Evolutionary conservation across 2,113 vertebrate genomes (phyloP), one percentile per base, ranked within the genome.

Genomic region (Macrotus californicus): DNA sequence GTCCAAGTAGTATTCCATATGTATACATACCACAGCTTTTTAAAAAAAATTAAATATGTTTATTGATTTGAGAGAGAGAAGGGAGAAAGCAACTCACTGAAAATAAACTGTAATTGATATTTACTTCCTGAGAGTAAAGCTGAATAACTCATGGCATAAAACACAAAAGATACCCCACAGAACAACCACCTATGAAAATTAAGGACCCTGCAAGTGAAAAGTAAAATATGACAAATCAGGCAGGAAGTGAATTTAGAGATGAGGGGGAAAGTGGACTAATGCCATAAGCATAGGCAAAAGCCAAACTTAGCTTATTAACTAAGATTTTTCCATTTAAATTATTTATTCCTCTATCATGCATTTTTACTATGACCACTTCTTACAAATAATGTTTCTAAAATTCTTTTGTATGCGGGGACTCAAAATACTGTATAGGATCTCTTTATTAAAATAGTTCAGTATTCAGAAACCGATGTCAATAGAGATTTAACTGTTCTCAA

Each of bases 311-410:
- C 29, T 73, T 85, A 89, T 84, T 89, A 52, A 85, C 92, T 88
- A 52, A 86, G 24, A 91, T 70, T 13, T 89, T 69, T 43, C 69
- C 64, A 6, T 16, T 66, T 85, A 94, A 87, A 66, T 75, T 76
- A 72, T 79, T 77, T 59, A 24, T 83, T 89, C 59, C 34, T 91
- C 11, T 56, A 67, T 61, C 4, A 83, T 64, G 31, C 7, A 86
- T 86, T 94, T 87, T 93, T 88, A 79, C 21, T 77, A 16, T 54
- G 24, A 61, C n/a, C 89, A 72, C 29, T 84, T 64, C 70, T 93
- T 91, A 69, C 1, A 52, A 85, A 81, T 66, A 41, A 22, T 88
- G 61, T 67, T 92, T 92, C 59, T 15, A 43, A 93, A 88, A 79
- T 73, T 76, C 8, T 5, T 64, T 93, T 85, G 46, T 50, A 24